phyloP scores from a whole-genome alignment of 2,888 invertebrate genomes.

The Tenthredo amoena region DNA sequence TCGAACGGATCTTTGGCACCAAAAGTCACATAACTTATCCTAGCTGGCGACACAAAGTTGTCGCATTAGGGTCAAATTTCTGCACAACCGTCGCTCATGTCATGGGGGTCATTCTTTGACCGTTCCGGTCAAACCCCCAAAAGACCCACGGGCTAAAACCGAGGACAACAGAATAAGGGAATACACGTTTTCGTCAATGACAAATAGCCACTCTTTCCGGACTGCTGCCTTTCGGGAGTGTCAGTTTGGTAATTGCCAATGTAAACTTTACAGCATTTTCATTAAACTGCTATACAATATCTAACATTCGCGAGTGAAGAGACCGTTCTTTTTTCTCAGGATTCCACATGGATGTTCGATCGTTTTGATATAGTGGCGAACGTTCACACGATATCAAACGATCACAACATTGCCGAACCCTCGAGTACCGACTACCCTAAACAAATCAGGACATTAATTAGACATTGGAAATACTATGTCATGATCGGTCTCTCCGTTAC shows the following conservation, averaged over 20 bases:
- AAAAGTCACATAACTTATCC: constrained; percentile 63
- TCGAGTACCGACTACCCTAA: constrained; percentile 6
- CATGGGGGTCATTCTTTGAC: constrained; percentile 33
- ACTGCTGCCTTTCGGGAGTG: constrained; percentile 7
- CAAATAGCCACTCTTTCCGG: constrained; percentile 45
- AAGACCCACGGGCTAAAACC: background rate
- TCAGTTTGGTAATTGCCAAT: constrained; percentile 23
- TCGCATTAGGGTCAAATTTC: constrained; percentile 62
- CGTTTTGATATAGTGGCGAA: background rate
- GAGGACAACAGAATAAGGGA: background rate
- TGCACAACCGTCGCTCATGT: constrained; percentile 50
- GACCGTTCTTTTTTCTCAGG: background rate
- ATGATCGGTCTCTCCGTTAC: constrained; percentile 1
- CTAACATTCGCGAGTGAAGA: background rate
- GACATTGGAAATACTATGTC: background rate
- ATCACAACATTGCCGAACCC: background rate
- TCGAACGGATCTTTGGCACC: constrained; percentile 57
- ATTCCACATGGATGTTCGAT: background rate
- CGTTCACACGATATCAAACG: constrained; percentile 16
- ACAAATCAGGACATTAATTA: constrained; percentile 37
- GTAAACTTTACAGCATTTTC: constrained; percentile 23
- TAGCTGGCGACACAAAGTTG: constrained; percentile 56
- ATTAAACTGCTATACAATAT: background rate
- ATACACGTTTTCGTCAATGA: constrained; percentile 26
- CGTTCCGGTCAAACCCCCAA: background rate